A percentile compares a stretch with the other conserved stretches of the same genome.
Conservation (phyloP, 2,113 vertebrate genomes). For the Macaca fascicularis region DNA sequence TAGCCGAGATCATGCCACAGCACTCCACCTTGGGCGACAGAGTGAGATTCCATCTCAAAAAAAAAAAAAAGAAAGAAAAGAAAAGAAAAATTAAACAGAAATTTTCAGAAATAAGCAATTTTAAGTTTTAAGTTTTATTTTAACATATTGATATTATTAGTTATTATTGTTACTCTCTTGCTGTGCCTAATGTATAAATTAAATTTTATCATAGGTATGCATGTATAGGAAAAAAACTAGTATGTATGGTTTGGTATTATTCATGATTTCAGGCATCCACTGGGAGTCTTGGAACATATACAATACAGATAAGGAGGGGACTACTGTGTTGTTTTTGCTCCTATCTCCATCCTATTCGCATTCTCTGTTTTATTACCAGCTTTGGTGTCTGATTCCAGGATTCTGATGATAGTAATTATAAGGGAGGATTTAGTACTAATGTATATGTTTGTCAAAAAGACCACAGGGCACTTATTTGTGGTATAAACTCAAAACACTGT, state of each 20-base stretch:
- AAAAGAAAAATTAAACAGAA: background rate
- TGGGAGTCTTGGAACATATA: background rate
- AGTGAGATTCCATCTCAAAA: too few relatives aligned
- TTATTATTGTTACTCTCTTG: background rate
- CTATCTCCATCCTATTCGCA: background rate
- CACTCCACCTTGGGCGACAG: too few relatives aligned
- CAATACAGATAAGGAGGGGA: background rate
- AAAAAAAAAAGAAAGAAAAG: too few relatives aligned
- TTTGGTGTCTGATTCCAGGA: slow-evolving; percentile 40
- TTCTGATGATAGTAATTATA: background rate
- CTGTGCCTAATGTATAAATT: background rate
- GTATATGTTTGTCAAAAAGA: background rate
- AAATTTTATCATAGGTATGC: background rate
- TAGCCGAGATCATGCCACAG: too few relatives aligned
- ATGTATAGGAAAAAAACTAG: background rate
- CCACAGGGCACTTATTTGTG: background rate
- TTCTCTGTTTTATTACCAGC: background rate
- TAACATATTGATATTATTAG: background rate
- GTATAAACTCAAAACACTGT: background rate
- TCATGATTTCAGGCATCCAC: background rate
- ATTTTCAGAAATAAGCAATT: background rate
- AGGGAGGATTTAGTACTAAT: background rate
- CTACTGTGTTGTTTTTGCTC: background rate
- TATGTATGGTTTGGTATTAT: background rate
- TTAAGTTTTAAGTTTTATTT: background rate